Percentiles rank a stretch among this genome's conserved stretches.
Evolutionary conservation across 1,140 invertebrate species (phyloP).

Genomic region (Penaeus japonicus): DNA sequence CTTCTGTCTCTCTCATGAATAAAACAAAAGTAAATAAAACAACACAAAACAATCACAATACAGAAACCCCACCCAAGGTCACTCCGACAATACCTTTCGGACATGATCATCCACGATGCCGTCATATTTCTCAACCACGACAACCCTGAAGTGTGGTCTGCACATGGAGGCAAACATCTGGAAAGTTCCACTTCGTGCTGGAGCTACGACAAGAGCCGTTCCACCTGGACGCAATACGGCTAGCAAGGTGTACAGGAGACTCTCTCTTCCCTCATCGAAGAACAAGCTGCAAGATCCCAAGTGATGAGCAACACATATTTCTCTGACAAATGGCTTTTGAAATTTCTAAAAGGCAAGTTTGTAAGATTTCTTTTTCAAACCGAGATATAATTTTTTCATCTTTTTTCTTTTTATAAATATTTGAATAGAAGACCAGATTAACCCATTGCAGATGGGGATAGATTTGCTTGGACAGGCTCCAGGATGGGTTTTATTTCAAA

Average conservation of each 20-base stretch:
- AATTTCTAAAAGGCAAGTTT: neutral
- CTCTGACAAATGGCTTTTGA: neutral
- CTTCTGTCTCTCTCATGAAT: neutral
- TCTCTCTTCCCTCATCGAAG: conserved; percentile 79
- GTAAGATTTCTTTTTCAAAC: neutral
- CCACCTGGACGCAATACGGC: conserved; percentile 68
- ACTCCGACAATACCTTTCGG: neutral
- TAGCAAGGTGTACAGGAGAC: conserved; percentile 76
- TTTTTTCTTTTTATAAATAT: no score
- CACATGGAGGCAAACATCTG: conserved; percentile 42
- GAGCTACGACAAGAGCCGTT: conserved; percentile 46
- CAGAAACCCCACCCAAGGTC: neutral
- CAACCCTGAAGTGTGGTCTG: conserved; percentile 33
- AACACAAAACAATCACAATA: neutral
- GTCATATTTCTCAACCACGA: conserved; percentile 31
- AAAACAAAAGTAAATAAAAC: neutral
- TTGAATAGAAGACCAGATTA: no score
- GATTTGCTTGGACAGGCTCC: no score
- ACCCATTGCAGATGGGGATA: no score
- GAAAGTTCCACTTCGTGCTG: conserved; percentile 43
- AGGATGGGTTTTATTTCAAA: no score
- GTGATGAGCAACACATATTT: conserved; percentile 69
- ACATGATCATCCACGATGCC: conserved; percentile 24
- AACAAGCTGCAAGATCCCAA: conserved; percentile 84
- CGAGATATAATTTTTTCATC: no score